Evolutionary conservation across 2,888 invertebrate genomes (phyloP).

Genomic region (Lasioglossum leucozonium): DNA sequence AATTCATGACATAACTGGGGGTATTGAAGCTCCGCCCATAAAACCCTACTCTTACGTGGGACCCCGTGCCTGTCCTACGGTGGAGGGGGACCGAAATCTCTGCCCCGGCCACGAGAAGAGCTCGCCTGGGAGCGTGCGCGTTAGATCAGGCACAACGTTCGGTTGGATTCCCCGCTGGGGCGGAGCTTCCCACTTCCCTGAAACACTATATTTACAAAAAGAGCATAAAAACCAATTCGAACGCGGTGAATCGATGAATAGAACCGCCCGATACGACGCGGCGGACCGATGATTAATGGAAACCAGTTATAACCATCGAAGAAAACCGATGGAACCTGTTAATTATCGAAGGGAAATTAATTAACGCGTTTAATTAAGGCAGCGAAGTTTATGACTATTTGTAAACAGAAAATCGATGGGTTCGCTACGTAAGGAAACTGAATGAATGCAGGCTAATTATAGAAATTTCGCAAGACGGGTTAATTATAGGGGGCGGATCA

Average conservation of each 20-base stretch:
- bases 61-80: too few species aligned
- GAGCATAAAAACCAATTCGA: neutral
- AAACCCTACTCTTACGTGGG: too few species aligned
- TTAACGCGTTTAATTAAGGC: neutral
- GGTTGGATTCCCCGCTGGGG: too few species aligned
- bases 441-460: neutral
- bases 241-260: neutral
- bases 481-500: neutral
- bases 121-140: too few species aligned
- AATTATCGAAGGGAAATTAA: neutral
- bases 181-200: too few species aligned
- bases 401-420: neutral
- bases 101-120: too few species aligned
- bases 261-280: neutral
- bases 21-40: too few species aligned
- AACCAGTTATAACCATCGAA: neutral
- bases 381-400: neutral
- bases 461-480: neutral
- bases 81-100: too few species aligned
- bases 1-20: too few species aligned
- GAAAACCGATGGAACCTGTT: neutral
- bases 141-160: too few species aligned
- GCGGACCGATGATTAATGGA: neutral
- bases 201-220: neutral
- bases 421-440: neutral